Base-by-base conservation (phyloP, 2,888 invertebrate species). In the Lepidocyrtoides sp. region DNA sequence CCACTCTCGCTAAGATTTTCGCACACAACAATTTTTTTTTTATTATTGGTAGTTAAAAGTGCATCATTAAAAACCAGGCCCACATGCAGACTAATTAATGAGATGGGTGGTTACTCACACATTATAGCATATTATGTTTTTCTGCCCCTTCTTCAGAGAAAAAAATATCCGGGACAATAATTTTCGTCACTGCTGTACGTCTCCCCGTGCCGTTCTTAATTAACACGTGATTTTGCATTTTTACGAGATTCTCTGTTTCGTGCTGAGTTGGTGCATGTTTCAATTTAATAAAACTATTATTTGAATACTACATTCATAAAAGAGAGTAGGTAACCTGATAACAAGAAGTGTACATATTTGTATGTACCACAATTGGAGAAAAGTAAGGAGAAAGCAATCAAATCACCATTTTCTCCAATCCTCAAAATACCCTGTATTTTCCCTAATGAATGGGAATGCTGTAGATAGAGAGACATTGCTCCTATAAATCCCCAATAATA, bases 191-290 rank as follows among this genome's bases (percentile, higher is more conserved):
- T 17, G 26, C 4, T 36, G 36, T 36, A 10, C 17, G 29, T 17
- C 32, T 54, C 20, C 14, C 57, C 36, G 8, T 29, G 57, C 29
- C 81, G 72, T 29, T 54, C 66, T 72, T 88, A 88, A 88, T 88
- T 88, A 88, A 88, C 79, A 72, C 51, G 88, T 88, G 81, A 81
- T 88, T 81, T 81, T 81, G 54, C 48, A n/a, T 69, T 88, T 81
- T 87, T 79, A 87, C 48, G 87, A 87, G 87, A 87, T 87, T 87
- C 86, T 66, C 14, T 69, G 26, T 63, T 23, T 60, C 23, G 26
- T 17, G 41, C 17, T 54, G 5, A 17, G 5, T 17, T 54, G 3
- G 10, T 48, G 17, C 17, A 17, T 54, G 54, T 17, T 4, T 54
- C n/a, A n/a, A n/a, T n/a, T n/a, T n/a, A n/a, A n/a, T n/a, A n/a